Conservation (phyloP, 1,140 invertebrate species). For the Eurosta solidaginis region DNA sequence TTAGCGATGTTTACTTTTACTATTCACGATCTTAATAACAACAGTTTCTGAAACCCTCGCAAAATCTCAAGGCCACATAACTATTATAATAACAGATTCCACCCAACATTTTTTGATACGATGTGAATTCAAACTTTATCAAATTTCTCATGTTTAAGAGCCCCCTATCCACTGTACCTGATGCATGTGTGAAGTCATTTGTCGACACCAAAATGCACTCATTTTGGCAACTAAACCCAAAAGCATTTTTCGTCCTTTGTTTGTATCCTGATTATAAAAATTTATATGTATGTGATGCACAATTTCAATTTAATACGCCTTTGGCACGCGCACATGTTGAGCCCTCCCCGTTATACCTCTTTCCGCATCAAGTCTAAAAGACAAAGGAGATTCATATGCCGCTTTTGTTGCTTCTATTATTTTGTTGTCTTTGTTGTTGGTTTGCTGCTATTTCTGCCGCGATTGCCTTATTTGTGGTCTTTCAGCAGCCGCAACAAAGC, state of each 20-base stretch:
- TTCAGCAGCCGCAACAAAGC: constrained; percentile 14
- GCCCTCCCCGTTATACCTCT: neutral
- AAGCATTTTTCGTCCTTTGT: neutral
- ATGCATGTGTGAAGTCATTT: neutral
- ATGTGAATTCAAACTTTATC: neutral
- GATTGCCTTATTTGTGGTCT: constrained; percentile 30
- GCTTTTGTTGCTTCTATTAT: neutral
- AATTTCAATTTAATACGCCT: constrained; percentile 21
- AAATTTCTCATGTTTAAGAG: too few species aligned
- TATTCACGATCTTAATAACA: too few species aligned
- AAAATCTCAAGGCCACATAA: neutral
- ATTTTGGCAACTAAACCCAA: neutral
- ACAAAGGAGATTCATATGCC: neutral
- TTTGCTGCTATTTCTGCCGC: neutral
- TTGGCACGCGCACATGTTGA: constrained; percentile 18
- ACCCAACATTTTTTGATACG: too few species aligned
- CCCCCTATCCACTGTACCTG: neutral
- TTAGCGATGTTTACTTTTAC: too few species aligned
- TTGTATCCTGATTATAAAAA: neutral
- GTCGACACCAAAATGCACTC: neutral
- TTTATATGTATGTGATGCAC: neutral
- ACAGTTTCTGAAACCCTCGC: too few species aligned
- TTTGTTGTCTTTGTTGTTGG: neutral
- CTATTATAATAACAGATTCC: neutral
- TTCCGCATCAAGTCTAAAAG: neutral